Evolutionary conservation across 1,140 invertebrate species (phyloP).

Genomic region (Eriocheir sinensis): DNA sequence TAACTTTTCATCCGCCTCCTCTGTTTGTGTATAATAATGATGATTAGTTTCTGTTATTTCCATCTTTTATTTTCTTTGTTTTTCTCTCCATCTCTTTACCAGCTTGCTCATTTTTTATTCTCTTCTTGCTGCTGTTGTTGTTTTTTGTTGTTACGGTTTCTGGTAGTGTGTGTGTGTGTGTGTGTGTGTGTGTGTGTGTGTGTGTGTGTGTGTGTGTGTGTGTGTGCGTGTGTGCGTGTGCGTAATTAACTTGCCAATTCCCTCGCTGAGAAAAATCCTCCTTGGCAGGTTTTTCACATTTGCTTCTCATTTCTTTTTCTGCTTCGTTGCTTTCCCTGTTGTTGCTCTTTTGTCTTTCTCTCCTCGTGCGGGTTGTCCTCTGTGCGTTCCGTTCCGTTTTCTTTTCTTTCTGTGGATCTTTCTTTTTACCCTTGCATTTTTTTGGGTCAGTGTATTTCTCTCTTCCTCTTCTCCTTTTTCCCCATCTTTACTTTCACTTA

Average conservation of each 20-base stretch:
- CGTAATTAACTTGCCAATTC: conserved; percentile 23
- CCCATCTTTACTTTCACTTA: too few species aligned
- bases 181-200: not conserved
- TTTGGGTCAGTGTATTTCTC: not conserved
- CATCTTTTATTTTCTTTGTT: too few species aligned
- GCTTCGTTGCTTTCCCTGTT: not conserved
- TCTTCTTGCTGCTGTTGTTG: too few species aligned
- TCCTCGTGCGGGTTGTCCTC: not conserved
- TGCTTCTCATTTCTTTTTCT: conserved; percentile 25
- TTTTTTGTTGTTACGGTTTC: not conserved
- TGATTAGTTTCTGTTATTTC: not conserved
- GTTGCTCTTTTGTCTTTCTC: not conserved
- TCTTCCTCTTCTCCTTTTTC: not conserved
- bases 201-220: conserved; percentile 39
- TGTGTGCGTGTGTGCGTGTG: not conserved
- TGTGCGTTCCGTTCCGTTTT: not conserved
- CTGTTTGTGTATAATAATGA: not conserved
- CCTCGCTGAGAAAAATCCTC: not conserved
- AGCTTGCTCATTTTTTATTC: too few species aligned
- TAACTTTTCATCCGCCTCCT: too few species aligned
- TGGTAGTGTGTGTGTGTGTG: conserved; percentile 28
- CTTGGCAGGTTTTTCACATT: not conserved
- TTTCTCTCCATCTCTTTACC: too few species aligned
- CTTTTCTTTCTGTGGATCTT: not conserved
- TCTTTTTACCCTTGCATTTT: not conserved